Evolutionary conservation across 1,140 invertebrate species (phyloP).

Genomic region (Phymorhynchus buccinoides): DNA sequence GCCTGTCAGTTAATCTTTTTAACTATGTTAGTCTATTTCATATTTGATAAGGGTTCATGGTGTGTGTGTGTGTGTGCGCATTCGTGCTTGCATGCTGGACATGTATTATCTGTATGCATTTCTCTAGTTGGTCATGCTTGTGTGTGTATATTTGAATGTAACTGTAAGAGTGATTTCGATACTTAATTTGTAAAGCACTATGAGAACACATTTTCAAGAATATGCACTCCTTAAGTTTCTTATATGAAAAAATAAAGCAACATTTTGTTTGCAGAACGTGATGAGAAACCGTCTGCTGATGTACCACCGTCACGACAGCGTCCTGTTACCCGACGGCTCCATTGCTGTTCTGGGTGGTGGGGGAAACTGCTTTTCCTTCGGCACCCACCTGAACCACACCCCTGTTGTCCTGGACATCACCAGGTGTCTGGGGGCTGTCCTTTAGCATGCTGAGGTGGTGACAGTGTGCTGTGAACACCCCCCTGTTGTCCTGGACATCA

Average conservation of each 20-base stretch:
- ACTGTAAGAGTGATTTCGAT: background rate
- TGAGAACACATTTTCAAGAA: background rate
- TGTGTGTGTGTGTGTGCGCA: slow-evolving; percentile 10
- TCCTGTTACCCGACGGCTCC: slow-evolving; percentile 58
- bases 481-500: slow-evolving; percentile 55
- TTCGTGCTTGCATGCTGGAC: background rate
- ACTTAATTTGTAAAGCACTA: background rate
- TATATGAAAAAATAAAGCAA: background rate
- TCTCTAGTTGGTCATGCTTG: background rate
- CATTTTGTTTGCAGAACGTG: slow-evolving; percentile 22
- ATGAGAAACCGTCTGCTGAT: slow-evolving; percentile 64
- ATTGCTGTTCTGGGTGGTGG: slow-evolving; percentile 75
- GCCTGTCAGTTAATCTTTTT: no score
- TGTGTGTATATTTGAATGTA: background rate
- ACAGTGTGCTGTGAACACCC: slow-evolving; percentile 32
- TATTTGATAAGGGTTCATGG: no score
- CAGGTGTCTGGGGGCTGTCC: slow-evolving; percentile 35
- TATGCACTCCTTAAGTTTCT: background rate
- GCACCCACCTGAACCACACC: slow-evolving; percentile 75
- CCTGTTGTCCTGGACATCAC: slow-evolving; percentile 56
- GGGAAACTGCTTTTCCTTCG: slow-evolving; percentile 78
- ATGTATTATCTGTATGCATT: background rate
- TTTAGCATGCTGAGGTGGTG: background rate
- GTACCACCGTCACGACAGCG: slow-evolving; percentile 72
- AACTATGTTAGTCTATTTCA: no score